Base-by-base conservation (phyloP, 2,888 invertebrate genomes). In the Apamea monoglypha region DNA sequence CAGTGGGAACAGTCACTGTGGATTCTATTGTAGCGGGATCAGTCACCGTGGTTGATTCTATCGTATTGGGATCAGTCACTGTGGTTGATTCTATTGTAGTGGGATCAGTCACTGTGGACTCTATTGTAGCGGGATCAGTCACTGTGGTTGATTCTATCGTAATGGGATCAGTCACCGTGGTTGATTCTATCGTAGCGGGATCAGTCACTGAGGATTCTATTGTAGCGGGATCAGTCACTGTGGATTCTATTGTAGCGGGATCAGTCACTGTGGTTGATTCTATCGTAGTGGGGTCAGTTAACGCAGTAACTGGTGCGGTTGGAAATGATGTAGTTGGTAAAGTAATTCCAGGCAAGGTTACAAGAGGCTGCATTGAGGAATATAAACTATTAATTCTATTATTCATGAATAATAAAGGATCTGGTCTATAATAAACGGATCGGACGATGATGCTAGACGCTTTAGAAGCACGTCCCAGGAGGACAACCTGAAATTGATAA, bases 401-500 rank as follows among this genome's bases (percentile, higher is more conserved):
- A 21, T 50, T 8, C 14, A 40, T 74, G 10, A 32, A 36, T 29
- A 32, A 21, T 64, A 21, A 2, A 47, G 36, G 25, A 16, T 56
- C 29, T n/a, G 76, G 32, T 64, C 66, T 50, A 56, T 83, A 84
- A 47, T 80, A 75, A 44, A 87, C 10, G 0, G 89, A 82, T 76
- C 80, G 63, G 6, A 90, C 47, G 16, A 79, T 61, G 6, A 88
- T 71, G 7, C 59, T 81, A 5, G 91, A 88, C 1, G n/a, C 14
- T 18, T 81, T 50, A 18, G 89, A 74, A 59, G 81, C 73, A 50
- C 76, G 83, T 25, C 80, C 76, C 59, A 85, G 50, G 2, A 91
- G 80, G 4, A 88, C 69, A 21, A 91, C 70, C 91, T 91, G 88
- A 56, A 91, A 91, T 73, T 25, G 5, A 75, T 29, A 16, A 50